Conservation (phyloP, 1,140 invertebrate genomes). For the Leptinotarsa texana region DNA sequence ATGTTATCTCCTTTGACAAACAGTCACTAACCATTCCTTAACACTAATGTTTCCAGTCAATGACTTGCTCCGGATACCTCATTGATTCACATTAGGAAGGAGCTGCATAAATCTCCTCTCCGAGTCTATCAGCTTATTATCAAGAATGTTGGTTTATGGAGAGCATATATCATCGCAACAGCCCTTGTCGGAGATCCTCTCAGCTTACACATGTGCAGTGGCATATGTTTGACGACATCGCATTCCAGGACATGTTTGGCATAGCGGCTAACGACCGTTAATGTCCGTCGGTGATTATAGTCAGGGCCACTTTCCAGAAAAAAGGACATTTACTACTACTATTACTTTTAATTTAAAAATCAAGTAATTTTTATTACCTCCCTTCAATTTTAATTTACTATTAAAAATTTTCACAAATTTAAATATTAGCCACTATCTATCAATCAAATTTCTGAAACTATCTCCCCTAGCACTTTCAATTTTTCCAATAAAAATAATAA, state of each 20-base stretch:
- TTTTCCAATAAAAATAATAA: no score
- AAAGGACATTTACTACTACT: no score
- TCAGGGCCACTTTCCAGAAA: no score
- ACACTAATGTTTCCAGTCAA: background rate
- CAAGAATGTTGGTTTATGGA: conserved; percentile 12
- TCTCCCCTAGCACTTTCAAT: no score
- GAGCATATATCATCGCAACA: conserved; percentile 21
- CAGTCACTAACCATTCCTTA: background rate
- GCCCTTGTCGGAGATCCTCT: conserved; percentile 8
- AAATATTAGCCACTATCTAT: no score
- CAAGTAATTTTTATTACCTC: no score
- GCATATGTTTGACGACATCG: conserved; percentile 36
- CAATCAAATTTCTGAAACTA: no score
- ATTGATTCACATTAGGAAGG: conserved; percentile 2
- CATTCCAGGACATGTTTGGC: conserved; percentile 37
- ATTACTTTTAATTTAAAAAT: no score
- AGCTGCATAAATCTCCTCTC: conserved; percentile 10
- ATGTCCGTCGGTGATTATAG: conserved; percentile 38
- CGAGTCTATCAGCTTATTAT: conserved; percentile 21
- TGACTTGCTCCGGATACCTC: conserved; percentile 1
- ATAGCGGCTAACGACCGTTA: conserved; percentile 37
- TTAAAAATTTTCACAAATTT: no score
- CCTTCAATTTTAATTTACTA: no score
- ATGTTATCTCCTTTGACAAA: background rate
- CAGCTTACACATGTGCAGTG: conserved; percentile 26